Evolutionary conservation across 2,888 invertebrate genomes (phyloP).

Genomic region (Syrista parreyssii): DNA sequence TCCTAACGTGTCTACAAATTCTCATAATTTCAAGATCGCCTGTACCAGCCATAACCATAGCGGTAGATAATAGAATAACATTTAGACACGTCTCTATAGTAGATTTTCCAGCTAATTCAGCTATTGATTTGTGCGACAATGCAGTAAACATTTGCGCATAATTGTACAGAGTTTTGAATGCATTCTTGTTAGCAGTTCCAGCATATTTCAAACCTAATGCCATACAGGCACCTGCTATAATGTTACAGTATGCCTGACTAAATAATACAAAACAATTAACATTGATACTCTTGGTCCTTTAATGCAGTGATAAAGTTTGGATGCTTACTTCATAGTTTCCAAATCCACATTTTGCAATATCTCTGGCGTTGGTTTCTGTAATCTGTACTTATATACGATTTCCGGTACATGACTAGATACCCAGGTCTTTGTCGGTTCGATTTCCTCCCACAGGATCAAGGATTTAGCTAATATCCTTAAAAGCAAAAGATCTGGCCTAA

Average conservation of each 20-base stretch:
- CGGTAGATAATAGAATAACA: constrained; percentile 82
- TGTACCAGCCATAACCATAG: constrained; percentile 95
- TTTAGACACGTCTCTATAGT: constrained; percentile 91
- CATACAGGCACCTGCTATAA: constrained; percentile 94
- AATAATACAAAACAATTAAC: constrained; percentile 39
- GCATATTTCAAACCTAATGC: constrained; percentile 94
- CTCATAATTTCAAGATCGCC: constrained; percentile 88
- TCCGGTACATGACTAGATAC: constrained; percentile 84
- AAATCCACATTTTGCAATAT: constrained; percentile 78
- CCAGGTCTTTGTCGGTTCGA: constrained; percentile 86
- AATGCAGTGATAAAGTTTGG: not conserved
- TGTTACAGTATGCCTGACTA: constrained; percentile 97
- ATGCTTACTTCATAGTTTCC: constrained; percentile 89
- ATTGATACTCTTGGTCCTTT: not conserved
- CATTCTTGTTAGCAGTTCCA: constrained; percentile 86
- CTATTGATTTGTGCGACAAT: constrained; percentile 77
- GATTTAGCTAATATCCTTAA: constrained; percentile 83
- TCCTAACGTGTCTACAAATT: constrained; percentile 85
- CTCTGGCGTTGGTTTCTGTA: constrained; percentile 78
- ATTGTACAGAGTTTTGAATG: constrained; percentile 81
- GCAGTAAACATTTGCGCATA: constrained; percentile 78
- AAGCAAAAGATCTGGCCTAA: constrained; percentile 90
- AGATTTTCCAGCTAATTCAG: constrained; percentile 89
- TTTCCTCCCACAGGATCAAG: constrained; percentile 88
- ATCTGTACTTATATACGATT: constrained; percentile 80